Percentiles rank a stretch among this genome's conserved stretches.
Evolutionary conservation across 2,113 vertebrate genomes (phyloP).

Genomic region (Tupaia tana): DNA sequence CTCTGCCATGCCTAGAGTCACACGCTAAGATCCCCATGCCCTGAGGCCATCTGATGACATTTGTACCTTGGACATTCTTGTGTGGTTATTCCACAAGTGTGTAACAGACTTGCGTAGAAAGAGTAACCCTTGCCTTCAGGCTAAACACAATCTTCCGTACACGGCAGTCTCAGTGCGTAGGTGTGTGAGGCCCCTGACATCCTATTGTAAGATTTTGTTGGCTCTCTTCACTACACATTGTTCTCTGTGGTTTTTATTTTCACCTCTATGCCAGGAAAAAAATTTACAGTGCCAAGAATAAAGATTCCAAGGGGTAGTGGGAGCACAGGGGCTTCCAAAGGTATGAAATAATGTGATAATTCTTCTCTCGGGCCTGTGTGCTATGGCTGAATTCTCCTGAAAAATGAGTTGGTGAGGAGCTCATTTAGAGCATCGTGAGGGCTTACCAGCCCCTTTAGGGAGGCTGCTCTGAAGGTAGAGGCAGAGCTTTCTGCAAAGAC

Average conservation of each 20-base stretch:
- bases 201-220: constrained; percentile 56
- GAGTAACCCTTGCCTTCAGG: background rate
- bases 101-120: background rate
- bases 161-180: constrained; percentile 5
- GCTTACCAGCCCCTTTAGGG: background rate
- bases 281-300: constrained; percentile 54
- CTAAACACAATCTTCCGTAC: background rate
- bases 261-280: constrained; percentile 41
- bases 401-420: background rate
- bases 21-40: background rate
- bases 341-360: constrained; percentile 16
- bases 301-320: background rate
- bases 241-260: constrained; percentile 73
- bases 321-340: constrained; percentile 25
- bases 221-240: constrained; percentile 61
- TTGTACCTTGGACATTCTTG: background rate
- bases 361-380: constrained; percentile 4
- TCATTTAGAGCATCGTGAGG: background rate
- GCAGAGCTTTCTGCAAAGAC: background rate
- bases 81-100: background rate
- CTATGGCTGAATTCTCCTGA: background rate
- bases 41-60: background rate
- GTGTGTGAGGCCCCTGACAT: constrained; percentile 56
- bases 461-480: background rate
- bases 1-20: background rate